Evolutionary conservation across 2,113 vertebrate species (phyloP), one percentile per base, ranked within the genome.

Genomic region (Raja brachyura): DNA sequence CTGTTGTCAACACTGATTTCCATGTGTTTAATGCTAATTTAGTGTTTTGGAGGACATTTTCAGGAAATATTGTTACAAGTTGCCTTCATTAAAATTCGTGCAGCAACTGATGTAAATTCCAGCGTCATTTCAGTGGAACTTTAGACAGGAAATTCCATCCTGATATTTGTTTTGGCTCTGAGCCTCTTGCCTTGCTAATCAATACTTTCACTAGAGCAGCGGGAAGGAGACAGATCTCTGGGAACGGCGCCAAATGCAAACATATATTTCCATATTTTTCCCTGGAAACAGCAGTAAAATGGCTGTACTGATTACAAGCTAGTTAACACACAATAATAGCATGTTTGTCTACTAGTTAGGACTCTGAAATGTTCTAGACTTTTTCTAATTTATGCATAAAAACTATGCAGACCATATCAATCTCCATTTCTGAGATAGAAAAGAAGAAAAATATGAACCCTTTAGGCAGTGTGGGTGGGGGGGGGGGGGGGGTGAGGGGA

Each of bases 111-210:
- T 22, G 70, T 20, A 73, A 18, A 73, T 73, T 74, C 18, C 73
- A 22, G 73, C 20, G 20, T 74, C 18, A 74, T 74, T 76, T 76
- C 75, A 76, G 75, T 31, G 31, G 9, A 76, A 76, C 28, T n/a
- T 31, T 31, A 31, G 9, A 11, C 28, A 76, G 75, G 75, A 76
- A 76, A 76, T 76, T 76, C n/a, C 28, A 31, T 76, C n/a, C 75
- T 31, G 28, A 76, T 76, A 31, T 76, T 76, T 76, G n/a, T 76
- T 31, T 76, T 76, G 75, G 75, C 75, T 75, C 10, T 11, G 5
- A 76, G 75, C n/a, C 75, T 76, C 75, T 76, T 31, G 75, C 75
- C 75, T 76, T 76, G 75, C 75, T 76, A 76, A n/a, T 76, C 75
- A 76, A 76, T 31, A 8, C n/a, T n/a, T 76, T 76, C 75, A 76